A percentile compares a stretch with the other conserved stretches of the same genome.
phyloP scores from a whole-genome alignment of 2,888 invertebrate species.

The Pheosia tremula region DNA sequence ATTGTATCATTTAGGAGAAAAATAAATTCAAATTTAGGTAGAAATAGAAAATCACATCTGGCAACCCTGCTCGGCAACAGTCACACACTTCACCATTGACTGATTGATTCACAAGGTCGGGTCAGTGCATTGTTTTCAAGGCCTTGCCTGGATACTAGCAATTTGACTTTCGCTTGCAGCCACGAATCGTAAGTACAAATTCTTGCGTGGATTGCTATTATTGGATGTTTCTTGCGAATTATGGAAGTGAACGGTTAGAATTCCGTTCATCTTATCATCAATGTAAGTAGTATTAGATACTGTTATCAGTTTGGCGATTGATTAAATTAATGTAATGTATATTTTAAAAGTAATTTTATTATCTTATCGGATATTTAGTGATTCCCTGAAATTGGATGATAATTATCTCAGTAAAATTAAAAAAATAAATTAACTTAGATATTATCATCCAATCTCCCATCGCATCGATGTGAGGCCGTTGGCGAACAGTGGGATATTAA shows the following conservation, averaged over 20 bases:
- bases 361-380: background rate
- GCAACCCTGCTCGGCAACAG: too few relatives aligned
- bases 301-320: too few relatives aligned
- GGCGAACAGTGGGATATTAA: too few relatives aligned
- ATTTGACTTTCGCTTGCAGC: conserved; percentile 36
- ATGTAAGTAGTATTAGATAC: too few relatives aligned
- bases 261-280: background rate
- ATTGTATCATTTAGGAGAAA: too few relatives aligned
- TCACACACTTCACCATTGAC: conserved; percentile 30
- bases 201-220: conserved; percentile 9
- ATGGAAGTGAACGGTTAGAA: background rate
- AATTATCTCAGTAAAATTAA: background rate
- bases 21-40: too few relatives aligned
- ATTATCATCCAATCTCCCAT: too few relatives aligned
- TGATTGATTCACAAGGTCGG: conserved; percentile 37
- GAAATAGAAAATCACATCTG: too few relatives aligned
- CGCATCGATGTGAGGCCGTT: too few relatives aligned
- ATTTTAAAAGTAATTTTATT: background rate
- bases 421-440: too few relatives aligned
- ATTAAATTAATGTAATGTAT: too few relatives aligned
- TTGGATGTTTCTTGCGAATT: background rate
- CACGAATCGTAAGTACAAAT: conserved; percentile 23
- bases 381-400: background rate
- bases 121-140: conserved; percentile 33
- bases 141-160: conserved; percentile 21